Base-by-base conservation (phyloP, 1,140 invertebrate species). In the Polypedilum pembai region DNA sequence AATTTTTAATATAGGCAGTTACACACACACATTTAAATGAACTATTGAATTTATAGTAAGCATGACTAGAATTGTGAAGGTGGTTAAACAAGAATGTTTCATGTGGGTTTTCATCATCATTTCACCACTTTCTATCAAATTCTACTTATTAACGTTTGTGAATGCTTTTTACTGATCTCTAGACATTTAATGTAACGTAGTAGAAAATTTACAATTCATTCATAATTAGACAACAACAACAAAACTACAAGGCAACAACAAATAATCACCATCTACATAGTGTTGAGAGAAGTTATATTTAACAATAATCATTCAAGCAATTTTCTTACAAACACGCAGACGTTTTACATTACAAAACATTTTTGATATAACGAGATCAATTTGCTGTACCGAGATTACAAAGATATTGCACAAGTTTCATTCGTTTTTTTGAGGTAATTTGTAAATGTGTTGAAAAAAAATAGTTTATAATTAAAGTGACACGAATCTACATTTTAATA, bases 91-190 rank as follows among this genome's bases (percentile, higher is more conserved):
- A 56, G n/a, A 12, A 45, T 56, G 4, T n/a, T 56, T 56, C 15
- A 56, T 56, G 45, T 56, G 45, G 45, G 45, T 15, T 56, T 56
- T 56, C 45, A 56, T 56, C 45, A 56, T n/a, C 12, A 56, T 56
- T 56, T 56, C 45, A 56, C 45, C 45, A 56, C 45, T 56, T 56
- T 56, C 45, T 56, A 56, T n/a, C n/a, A n/a, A n/a, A n/a, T n/a
- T 56, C 3, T n/a, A 56, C 45, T 56, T n/a, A 12, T 56, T n/a
- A 56, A 56, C n/a, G 45, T 56, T 4, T n/a, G n/a, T 15, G 12
- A 4, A 56, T 12, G 15, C 15, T 56, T 12, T n/a, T 12, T 15
- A 56, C 3, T 56, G n/a, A 33, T 33, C 24, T 45, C 41, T 56
- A 56, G 7, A 56, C 45, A 56, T 12, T 56, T 15, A n/a, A 56